Evolutionary conservation across 1,140 invertebrate genomes (phyloP), one percentile per base, ranked within the genome.

Genomic region (Drosophila novamexicana): DNA sequence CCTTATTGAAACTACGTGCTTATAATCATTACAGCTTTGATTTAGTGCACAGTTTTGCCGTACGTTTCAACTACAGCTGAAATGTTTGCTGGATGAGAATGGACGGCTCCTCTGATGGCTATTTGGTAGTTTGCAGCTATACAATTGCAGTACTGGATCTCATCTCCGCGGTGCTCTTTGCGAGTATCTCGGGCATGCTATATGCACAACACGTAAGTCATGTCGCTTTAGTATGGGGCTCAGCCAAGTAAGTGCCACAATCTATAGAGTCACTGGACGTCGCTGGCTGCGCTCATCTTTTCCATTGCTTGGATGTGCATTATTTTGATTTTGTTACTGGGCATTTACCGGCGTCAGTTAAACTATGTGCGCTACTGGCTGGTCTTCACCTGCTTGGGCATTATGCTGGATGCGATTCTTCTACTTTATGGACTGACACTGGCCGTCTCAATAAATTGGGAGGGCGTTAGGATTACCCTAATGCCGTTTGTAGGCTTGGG

Each of bases 1-100:
- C 49, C 22, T 44, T 47, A 49, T 57, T 63, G 62, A 63, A 72
- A 72, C 68, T 83, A 88, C 83, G 83, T 86, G 83, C 79, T 88
- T 82, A 86, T 88, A 79, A 88, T 88, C 83, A 88, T 88, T 88
- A 83, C 69, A 71, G 84, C 83, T 77, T 88, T 88, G 83, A 88
- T 88, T 88, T 88, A 88, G 76, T 88, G 76, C 58, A 64, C 79
- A 86, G 73, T 66, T 68, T 75, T 63, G 65, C 44, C 58, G 37
- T 39, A 40, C 10, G 22, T 32, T 74, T 63, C 56, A 54, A 62
- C 67, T 59, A 61, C 56, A 71, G 75, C 59, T 76, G 69, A 78
- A 78, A 73, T 72, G 57, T 59, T 45, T 58, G 66, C 44, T 45
- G 47, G 52, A 36, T 59, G 49, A 69, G 29, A 44, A 68, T 86